Evolutionary conservation across 1,140 invertebrate species (phyloP).

Genomic region (Heliconius himera): DNA sequence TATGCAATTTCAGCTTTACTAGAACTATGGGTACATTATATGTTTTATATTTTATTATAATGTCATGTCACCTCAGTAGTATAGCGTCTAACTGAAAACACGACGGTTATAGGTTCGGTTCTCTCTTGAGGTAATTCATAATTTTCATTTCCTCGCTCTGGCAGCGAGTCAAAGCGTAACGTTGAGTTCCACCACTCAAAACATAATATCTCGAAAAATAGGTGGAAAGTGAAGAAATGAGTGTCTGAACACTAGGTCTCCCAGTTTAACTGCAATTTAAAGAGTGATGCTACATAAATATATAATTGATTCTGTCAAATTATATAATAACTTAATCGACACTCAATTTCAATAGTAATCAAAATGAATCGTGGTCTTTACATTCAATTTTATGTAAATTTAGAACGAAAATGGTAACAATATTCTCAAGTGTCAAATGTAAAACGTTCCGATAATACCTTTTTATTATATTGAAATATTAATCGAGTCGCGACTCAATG

Average conservation of each 20-base stretch:
- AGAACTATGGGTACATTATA: no score
- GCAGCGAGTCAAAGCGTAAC: background rate
- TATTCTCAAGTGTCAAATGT: background rate
- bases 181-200: background rate
- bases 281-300: background rate
- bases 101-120: no score
- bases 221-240: background rate
- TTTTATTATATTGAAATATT: constrained; percentile 30
- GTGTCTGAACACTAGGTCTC: background rate
- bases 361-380: background rate
- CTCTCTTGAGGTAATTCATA: background rate
- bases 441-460: background rate
- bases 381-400: constrained; percentile 1
- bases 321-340: background rate
- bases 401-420: background rate
- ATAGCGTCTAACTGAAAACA: no score
- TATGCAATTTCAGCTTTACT: no score
- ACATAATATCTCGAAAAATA: background rate
- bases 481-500: constrained; percentile 35
- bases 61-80: no score
- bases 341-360: background rate
- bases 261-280: background rate
- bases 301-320: background rate
- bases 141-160: background rate
- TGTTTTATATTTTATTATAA: no score